Percentiles rank a stretch among this genome's conserved stretches.
These are phyloP conservation scores for Cataglyphis rosenhaueri DNA, from an alignment of 2,888 invertebrate species.

Conservation along the genomic window DNA sequence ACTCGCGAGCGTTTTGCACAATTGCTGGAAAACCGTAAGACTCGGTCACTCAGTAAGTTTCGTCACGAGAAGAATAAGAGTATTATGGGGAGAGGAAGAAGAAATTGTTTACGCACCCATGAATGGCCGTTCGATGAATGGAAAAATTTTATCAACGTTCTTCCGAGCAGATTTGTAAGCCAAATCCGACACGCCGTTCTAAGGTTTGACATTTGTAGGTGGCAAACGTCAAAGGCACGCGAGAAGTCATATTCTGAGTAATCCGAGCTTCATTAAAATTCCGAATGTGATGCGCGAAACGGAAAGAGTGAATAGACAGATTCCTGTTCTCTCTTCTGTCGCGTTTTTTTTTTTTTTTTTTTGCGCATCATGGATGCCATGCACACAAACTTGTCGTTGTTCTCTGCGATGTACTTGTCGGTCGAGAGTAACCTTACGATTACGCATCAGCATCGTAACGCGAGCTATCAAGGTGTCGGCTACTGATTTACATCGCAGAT, in stretches of 20 bases:
- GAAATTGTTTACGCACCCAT: conserved; percentile 20
- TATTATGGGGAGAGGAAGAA: not conserved
- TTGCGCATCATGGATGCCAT: not conserved
- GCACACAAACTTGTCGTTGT: not conserved
- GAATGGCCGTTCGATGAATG: conserved; percentile 44
- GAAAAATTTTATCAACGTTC: conserved; percentile 38
- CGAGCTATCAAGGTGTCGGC: conserved; percentile 19
- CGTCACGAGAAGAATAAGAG: conserved; percentile 20
- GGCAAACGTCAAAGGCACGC: not conserved
- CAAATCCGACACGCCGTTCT: conserved; percentile 33
- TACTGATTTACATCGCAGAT: conserved; percentile 50
- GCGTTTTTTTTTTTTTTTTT: not conserved
- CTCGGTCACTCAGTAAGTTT: conserved; percentile 18
- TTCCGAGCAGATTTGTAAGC: conserved; percentile 17
- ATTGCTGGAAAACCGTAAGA: conserved; percentile 11
- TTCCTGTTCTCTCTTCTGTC: not conserved
- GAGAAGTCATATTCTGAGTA: not conserved
- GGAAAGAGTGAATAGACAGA: not conserved
- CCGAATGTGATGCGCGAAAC: not conserved
- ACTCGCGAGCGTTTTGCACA: conserved; percentile 8
- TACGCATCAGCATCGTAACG: not conserved
- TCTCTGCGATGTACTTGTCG: not conserved
- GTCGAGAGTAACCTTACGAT: not conserved
- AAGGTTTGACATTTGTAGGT: conserved; percentile 4
- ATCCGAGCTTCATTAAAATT: conserved; percentile 3